Evolutionary conservation across 2,888 invertebrate species (phyloP), one percentile per base, ranked within the genome.

Genomic region (Orthosia cruda): DNA sequence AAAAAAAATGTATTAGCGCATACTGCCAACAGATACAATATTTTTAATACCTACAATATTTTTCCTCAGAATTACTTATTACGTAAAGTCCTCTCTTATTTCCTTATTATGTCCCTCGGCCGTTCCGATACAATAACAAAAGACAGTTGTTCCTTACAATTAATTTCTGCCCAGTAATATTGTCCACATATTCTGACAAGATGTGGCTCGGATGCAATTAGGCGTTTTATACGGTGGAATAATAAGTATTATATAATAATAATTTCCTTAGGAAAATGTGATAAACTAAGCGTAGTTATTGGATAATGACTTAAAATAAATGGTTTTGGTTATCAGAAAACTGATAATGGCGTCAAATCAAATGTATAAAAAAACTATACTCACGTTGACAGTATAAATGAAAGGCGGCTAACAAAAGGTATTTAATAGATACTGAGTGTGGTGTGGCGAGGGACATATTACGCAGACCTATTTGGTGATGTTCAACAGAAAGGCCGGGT

Each of bases 131-230:
- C 4, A 77, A 79, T 64, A 79, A 79, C 63, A 79, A 55, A 55
- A 32, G 63, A 64, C 68, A 54, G 54, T 64, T 59, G 67, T 49
- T 63, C 16, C 23, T 5, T 57, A 45, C 15, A 59, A 65, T 81
- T 77, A 82, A 64, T 82, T 77, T 55, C 49, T 26, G 47, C 50
- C 45, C 32, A 61, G 50, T 55, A 61, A 77, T 82, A 65, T 77
- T 61, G 50, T 61, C 23, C 45, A 54, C 26, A 47, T 23, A 66
- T 64, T 55, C 18, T 54, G 50, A 40, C 47, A 69, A 52, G 49
- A 54, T 81, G 76, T 63, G 45, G 18, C 61, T 20, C 13, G 15
- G 55, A 77, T 47, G 50, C 69, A 55, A 82, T 77, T 64, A 77
- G 3, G 13, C 0, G 54, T 54, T 52, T 76, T 49, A 47, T 74